A percentile compares a stretch with the other conserved stretches of the same genome.
Evolutionary conservation across 2,113 vertebrate genomes (phyloP).

Genomic region (Ceyx melanurus): DNA sequence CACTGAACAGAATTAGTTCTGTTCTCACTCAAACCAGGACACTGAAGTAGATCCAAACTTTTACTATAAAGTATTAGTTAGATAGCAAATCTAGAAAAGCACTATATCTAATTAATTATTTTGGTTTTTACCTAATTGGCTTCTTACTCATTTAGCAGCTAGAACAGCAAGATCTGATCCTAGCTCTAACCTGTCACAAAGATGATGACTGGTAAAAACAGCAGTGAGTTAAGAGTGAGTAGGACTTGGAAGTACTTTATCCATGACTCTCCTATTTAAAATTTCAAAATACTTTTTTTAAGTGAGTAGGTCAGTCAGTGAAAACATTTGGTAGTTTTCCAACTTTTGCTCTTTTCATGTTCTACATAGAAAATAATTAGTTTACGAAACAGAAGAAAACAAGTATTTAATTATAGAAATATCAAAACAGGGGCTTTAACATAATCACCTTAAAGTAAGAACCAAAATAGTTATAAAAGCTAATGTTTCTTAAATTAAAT

Average conservation of each 20-base stretch:
- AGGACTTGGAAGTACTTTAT: background rate
- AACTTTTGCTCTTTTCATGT: background rate
- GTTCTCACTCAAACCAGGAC: no score
- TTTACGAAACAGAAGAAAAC: background rate
- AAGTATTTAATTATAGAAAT: background rate
- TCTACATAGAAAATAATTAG: background rate
- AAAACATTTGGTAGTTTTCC: background rate
- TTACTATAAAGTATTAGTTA: fast-evolving
- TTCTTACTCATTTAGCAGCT: background rate
- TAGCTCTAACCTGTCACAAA: background rate
- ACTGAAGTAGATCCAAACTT: background rate
- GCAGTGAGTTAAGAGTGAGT: background rate
- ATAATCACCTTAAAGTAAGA: background rate
- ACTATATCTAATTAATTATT: background rate
- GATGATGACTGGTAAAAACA: background rate
- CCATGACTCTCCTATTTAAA: background rate
- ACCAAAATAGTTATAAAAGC: background rate
- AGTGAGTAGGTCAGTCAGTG: background rate
- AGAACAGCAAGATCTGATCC: background rate
- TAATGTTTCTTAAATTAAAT: background rate
- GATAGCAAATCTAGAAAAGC: background rate
- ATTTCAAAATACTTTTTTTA: background rate
- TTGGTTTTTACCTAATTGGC: background rate
- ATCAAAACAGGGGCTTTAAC: background rate
- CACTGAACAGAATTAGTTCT: no score